These are phyloP conservation scores for Manacus vitellinus DNA, from an alignment of 2,113 vertebrate genomes.

Conservation along the genomic window DNA sequence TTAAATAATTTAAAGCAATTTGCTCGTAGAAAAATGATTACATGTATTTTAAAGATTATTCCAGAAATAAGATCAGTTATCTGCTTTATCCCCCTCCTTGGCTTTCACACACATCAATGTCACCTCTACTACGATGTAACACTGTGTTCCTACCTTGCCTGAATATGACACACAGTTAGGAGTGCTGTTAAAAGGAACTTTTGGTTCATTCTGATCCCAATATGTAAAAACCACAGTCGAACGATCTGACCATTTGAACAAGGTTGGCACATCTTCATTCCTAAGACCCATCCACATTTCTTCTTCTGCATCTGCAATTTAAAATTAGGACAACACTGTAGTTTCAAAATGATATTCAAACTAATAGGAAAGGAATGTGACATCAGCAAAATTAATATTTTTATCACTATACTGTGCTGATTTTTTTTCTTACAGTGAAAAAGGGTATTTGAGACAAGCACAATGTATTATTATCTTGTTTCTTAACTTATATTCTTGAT, in stretches of 20 bases:
- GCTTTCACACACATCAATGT: background rate
- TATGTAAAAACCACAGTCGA: constrained; percentile 83
- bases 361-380: background rate
- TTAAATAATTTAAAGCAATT: background rate
- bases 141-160: constrained; percentile 78
- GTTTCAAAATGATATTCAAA: background rate
- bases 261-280: constrained; percentile 65
- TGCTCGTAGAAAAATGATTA: background rate
- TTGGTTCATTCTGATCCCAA: constrained; percentile 87
- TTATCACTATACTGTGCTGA: background rate
- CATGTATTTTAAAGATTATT: background rate
- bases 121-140: background rate
- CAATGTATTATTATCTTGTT: background rate
- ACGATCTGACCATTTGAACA: constrained; percentile 86
- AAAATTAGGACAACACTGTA: background rate
- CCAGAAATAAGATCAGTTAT: background rate
- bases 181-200: constrained; percentile 70
- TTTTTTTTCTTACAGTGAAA: background rate
- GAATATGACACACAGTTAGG: constrained; percentile 86
- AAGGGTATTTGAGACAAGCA: background rate
- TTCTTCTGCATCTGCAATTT: constrained; percentile 70
- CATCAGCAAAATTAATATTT: background rate
- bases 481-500: background rate
- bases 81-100: background rate
- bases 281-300: constrained; percentile 87